Base-by-base conservation (phyloP, 2,888 invertebrate genomes). In the Adela reaumurella region DNA sequence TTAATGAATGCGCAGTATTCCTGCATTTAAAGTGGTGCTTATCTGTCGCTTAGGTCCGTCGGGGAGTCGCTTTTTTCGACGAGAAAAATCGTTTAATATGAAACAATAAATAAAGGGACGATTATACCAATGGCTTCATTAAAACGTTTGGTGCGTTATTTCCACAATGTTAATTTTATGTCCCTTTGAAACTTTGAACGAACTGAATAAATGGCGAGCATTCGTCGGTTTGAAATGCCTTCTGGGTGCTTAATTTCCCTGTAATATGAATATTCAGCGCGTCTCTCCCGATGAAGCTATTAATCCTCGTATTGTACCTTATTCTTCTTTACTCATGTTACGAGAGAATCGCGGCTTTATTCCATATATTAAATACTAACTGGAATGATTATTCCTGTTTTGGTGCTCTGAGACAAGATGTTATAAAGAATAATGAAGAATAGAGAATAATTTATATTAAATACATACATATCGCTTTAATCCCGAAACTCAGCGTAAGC, bases 181-280 rank as follows among this genome's bases (percentile, higher is more conserved):
- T 35, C 6, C 35, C 35, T 35, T 35, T 35, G 35, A 35, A 14
- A 35, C 11, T 35, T 35, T 14, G 4, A 11, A 35, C 35, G 35
- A 14, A 24, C 8, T 24, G 8, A 24, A 4, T 24, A 24, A 6
- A 24, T 4, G 24, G 5, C n/a, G n/a, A n/a, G n/a, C n/a, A n/a
- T n/a, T n/a, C n/a, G n/a, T n/a, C n/a, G n/a, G n/a, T n/a, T n/a
- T n/a, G n/a, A n/a, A n/a, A n/a, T n/a, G n/a, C n/a, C n/a, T n/a
- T n/a, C n/a, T n/a, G n/a, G n/a, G 46, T 19, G 46, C 35, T 24
- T 46, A 29, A 46, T 35, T 35, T 41, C 19, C 19, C 35, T 41
- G 46, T 47, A 20, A 20, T 41, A 47, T 47, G 41, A 47, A 42
- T 42, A 47, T 47, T 47, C 47, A 47, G 20, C 41, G 42, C 14